Percentiles rank a stretch among this genome's conserved stretches.
Conservation (phyloP, 2,113 vertebrate species). For the Trogon melanurus region DNA sequence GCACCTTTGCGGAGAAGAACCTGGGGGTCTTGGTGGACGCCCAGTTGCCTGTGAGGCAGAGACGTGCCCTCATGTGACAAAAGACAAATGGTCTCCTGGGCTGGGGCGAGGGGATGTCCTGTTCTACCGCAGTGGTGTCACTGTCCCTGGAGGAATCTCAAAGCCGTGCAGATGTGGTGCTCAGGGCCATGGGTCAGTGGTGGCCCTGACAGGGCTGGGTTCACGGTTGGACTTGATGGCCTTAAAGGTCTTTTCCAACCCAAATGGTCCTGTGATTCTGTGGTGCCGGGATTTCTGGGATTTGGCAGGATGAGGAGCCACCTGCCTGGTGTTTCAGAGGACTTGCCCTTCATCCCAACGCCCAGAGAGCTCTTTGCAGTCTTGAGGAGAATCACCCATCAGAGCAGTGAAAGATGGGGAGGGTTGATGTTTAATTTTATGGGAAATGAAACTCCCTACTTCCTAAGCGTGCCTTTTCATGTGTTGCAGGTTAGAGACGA, state of each 20-base stretch:
- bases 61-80: accelerated
- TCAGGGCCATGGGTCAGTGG: too few relatives aligned
- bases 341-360: accelerated
- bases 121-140: too few relatives aligned
- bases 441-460: accelerated
- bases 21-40: not conserved
- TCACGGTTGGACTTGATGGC: too few relatives aligned
- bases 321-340: accelerated
- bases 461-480: not conserved
- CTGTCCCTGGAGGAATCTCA: too few relatives aligned
- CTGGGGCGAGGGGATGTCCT: not conserved
- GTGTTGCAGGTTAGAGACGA: slow-evolving; percentile 66
- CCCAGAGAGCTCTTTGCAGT: not conserved
- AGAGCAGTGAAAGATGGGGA: accelerated
- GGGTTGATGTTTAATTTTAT: accelerated
- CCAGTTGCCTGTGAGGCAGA: accelerated
- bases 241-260: not conserved
- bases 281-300: accelerated
- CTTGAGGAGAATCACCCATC: accelerated
- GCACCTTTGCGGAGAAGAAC: not conserved
- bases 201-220: too few relatives aligned
- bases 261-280: too few relatives aligned
- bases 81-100: accelerated
- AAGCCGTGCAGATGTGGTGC: too few relatives aligned
- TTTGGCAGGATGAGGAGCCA: not conserved